Evolutionary conservation across 2,797 vertebrate species (phyloP), one percentile per base, ranked within the genome.

Genomic region (Pampus argenteus): DNA sequence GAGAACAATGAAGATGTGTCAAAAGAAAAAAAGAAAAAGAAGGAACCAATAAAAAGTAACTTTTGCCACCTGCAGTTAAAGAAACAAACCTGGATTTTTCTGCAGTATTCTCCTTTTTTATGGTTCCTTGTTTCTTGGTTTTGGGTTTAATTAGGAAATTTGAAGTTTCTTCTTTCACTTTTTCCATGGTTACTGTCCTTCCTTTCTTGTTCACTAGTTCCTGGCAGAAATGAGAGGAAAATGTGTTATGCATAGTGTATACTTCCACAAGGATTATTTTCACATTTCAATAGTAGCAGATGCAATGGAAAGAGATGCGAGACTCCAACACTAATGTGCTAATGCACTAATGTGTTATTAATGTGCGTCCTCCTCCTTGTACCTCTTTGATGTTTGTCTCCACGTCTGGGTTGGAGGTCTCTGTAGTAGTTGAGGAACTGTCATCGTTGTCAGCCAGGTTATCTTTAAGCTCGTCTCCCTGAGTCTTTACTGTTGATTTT

Each of bases 351-450:
- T n/a, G n/a, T 2, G 3, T 36, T 4, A 6, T 28, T 29, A 40
- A 40, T 5, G 2, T 40, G 13, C 14, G 40, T 17, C 40, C 40
- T 18, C 6, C 42, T 22, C 6, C 3, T 1, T 6, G 4, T 83
- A 94, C 98, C 96, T 99, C 98, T 94, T 96, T 98, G 73, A 96
- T 90, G 89, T 91, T 95, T 1, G 95, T 86, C 76, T 99, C 98
- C 82, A 96, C 93, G 40, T 99, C 98, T 8, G 98, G 98, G 81
- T 97, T 99, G 66, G 98, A 99, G 75, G 98, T 97, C 93, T 99
- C 98, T 23, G 98, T 99, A 67, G 98, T 99, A 6, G 98, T 99
- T 84, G 98, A 99, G 82, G 98, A 99, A 92, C 96, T 98, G 93
- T 99, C 98, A 7, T 99, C 98, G 15, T 95, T 94, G 89, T 98